Base-by-base conservation (phyloP, 1,140 invertebrate species). In the Platyscapa corneri region DNA sequence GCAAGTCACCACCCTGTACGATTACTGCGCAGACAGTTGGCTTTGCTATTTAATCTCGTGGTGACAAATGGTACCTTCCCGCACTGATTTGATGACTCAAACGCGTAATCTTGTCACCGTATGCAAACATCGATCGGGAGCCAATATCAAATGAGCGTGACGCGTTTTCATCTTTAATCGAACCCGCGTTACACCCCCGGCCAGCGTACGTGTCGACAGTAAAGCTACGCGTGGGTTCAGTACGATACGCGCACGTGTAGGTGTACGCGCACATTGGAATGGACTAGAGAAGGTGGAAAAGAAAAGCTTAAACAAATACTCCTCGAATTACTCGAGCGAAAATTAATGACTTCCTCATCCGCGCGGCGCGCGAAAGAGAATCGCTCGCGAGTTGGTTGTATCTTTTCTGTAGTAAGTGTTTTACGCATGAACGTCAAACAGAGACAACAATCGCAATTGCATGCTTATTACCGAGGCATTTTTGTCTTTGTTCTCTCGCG, bases 21-120 rank as follows among this genome's bases (percentile, higher is more conserved):
- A 76, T 76, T 39, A 16, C 82, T 8, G 34, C 37, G 39, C 75
- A 65, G 82, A 77, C 77, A 80, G 65, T 80, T 80, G 65, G 86
- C 79, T 84, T 86, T 86, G 65, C 83, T 34, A 82, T 88, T 87
- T 88, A 88, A 88, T 88, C 88, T 88, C 75, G 78, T 65, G 83
- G 86, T 88, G 87, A 89, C 87, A 89, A 89, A 88, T 88, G 87
- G 84, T 53, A 39, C 53, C 86, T 34, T 70, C 60, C 67, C 74
- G 85, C 83, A 56, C 87, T 86, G 87, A 87, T 85, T 87, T 70
- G 77, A 78, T 83, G 88, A 86, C 56, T 88, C 87, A 82, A 88
- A 85, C 80, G 39, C 60, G 53, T 87, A 87, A 87, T 87, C 85
- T 86, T 67, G 85, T 86, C 80, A 86, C 56, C 39, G 56, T 39